Conservation (phyloP, 2,888 invertebrate species). For the Limnephilus rhombicus region DNA sequence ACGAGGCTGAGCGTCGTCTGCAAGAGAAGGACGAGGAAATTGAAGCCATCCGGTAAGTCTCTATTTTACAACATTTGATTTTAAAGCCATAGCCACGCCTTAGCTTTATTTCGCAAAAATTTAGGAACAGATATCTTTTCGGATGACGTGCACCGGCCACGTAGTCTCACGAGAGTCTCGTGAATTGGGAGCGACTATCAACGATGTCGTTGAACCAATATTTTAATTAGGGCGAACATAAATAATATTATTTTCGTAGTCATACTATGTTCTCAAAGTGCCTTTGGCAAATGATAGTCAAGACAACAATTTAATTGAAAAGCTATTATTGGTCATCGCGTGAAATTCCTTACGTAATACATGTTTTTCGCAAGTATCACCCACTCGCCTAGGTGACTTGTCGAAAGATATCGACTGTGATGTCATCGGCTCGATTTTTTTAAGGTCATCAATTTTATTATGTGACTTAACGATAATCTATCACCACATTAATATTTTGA, state of each 20-base stretch:
- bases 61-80: neutral
- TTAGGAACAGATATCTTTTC: neutral
- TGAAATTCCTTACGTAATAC: neutral
- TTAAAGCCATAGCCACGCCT: neutral
- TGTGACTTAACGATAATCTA: neutral
- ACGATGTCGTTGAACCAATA: neutral
- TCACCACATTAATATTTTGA: neutral
- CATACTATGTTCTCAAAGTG: neutral
- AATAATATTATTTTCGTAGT: neutral
- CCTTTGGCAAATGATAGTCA: neutral
- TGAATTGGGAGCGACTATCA: neutral
- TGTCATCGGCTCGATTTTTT: neutral
- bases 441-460: too few relatives aligned
- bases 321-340: neutral
- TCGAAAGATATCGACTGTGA: neutral
- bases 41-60: constrained; percentile 95
- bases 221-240: neutral
- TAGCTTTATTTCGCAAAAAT: neutral
- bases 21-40: constrained; percentile 99
- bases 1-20: constrained; percentile 97
- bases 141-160: neutral
- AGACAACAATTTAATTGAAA: neutral
- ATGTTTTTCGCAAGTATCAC: neutral
- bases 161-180: neutral
- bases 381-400: neutral